A percentile compares a stretch with the other conserved stretches of the same genome.
Evolutionary conservation across 2,113 vertebrate species (phyloP).

Genomic region (Burhinus oedicnemus): DNA sequence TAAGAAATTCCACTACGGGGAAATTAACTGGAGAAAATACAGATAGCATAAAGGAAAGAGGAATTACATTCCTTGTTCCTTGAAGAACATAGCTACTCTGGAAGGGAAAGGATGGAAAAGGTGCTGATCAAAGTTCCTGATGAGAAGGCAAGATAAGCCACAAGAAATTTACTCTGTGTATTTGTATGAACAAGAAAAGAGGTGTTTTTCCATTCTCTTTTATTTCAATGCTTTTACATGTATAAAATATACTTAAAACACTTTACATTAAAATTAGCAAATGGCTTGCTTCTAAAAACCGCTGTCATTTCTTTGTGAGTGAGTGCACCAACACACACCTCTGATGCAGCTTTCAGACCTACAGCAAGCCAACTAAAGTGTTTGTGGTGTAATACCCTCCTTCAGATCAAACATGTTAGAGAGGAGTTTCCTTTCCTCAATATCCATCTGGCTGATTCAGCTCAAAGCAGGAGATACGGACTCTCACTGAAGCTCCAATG

Average conservation of each 20-base stretch:
- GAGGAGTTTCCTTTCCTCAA: not conserved
- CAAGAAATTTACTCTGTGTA: not conserved
- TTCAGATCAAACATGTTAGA: not conserved
- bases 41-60: not conserved
- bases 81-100: not conserved
- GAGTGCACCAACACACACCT: not conserved
- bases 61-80: not conserved
- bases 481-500: not conserved
- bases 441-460: not conserved
- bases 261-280: conserved; percentile 25
- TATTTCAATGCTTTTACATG: conserved; percentile 10
- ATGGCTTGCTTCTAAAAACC: conserved; percentile 3
- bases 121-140: not conserved
- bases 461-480: not conserved
- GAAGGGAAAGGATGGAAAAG: not conserved
- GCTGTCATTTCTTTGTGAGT: not conserved
- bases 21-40: not conserved
- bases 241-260: conserved; percentile 58
- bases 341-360: not conserved
- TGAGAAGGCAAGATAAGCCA: not conserved
- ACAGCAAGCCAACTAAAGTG: not conserved
- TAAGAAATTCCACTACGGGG: not conserved
- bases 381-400: not conserved
- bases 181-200: not conserved
- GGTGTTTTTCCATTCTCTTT: conserved; percentile 11